Percentiles rank a stretch among this genome's conserved stretches.
Evolutionary conservation across 2,797 vertebrate genomes (phyloP).

Genomic region (Lindbergichthys nudifrons): DNA sequence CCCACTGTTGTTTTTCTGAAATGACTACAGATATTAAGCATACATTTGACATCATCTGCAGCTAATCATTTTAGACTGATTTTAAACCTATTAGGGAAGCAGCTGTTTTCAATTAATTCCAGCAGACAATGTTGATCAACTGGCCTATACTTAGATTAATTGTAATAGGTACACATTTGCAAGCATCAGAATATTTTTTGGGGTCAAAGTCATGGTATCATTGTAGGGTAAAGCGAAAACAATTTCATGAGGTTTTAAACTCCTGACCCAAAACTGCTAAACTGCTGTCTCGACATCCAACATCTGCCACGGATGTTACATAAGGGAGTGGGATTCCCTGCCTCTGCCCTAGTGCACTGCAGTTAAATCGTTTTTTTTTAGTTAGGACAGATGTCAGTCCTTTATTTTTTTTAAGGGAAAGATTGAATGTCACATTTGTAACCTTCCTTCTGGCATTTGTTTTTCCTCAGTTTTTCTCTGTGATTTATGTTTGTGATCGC

Average conservation of each 20-base stretch:
- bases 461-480: background rate
- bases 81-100: background rate
- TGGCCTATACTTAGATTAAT: background rate
- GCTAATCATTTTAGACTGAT: background rate
- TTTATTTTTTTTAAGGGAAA: constrained; percentile 10
- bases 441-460: background rate
- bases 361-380: constrained; percentile 1
- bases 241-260: constrained; percentile 18
- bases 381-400: constrained; percentile 16
- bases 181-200: background rate
- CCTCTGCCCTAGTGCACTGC: background rate
- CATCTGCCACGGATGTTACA: constrained; percentile 44
- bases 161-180: background rate
- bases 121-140: background rate
- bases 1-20: background rate
- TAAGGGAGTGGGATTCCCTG: constrained; percentile 57
- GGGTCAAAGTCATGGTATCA: background rate
- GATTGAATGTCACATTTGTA: background rate
- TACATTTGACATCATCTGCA: background rate
- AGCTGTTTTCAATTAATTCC: background rate
- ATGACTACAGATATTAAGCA: background rate
- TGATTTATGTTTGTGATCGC: background rate
- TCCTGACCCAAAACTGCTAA: constrained; percentile 8
- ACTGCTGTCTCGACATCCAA: constrained; percentile 32
- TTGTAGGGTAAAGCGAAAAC: background rate